Base-by-base conservation (phyloP, 2,113 vertebrate species). In the Grus americana region DNA sequence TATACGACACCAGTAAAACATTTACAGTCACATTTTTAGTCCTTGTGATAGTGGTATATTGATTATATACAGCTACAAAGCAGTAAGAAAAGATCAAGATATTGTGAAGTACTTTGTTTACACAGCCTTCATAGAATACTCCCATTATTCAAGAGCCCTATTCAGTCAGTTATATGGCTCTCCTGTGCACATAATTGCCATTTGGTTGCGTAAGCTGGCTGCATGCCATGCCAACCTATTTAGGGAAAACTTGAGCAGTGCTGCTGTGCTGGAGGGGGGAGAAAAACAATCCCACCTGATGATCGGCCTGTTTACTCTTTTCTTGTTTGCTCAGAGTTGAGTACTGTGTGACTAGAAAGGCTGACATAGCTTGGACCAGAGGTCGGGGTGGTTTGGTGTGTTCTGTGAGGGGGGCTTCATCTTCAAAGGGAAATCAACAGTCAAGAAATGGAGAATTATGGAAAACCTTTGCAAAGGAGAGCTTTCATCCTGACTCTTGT, bases 201-300 rank as follows among this genome's bases (percentile, higher is more conserved):
- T 61, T 18, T 36, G 76, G 16, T 50, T 49, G 19, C 6, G 7
- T 20, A 38, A 91, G 21, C 29, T 44, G 40, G 10, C 62, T 83
- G 76, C 30, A 15, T 0, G 0, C 68, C 40, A 3, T 40, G 61
- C 34, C n/a, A 80, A 1, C n/a, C n/a, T 54, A 1, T 29, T 46
- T 22, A 29, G 24, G 38, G 46, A 26, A 66, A 50, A 42, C 42
- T 58, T 66, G 12, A 40, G 66, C 32, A 38, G 72, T 24, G 26
- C 62, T 88, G 49, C 67, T 17, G 6, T 62, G 70, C 62, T 83
- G 71, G 47, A 82, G 7, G 1, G 17, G 22, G 27, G n/a, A 70
- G 36, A 30, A 70, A 62, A 66, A 27, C 40, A 80, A 8, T 27
- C 24, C 29, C 9, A 14, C 2, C 2, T 27, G 50, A 13, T 6